Base-by-base conservation (phyloP, 2,888 invertebrate species). In the Uloborus plumipes region DNA sequence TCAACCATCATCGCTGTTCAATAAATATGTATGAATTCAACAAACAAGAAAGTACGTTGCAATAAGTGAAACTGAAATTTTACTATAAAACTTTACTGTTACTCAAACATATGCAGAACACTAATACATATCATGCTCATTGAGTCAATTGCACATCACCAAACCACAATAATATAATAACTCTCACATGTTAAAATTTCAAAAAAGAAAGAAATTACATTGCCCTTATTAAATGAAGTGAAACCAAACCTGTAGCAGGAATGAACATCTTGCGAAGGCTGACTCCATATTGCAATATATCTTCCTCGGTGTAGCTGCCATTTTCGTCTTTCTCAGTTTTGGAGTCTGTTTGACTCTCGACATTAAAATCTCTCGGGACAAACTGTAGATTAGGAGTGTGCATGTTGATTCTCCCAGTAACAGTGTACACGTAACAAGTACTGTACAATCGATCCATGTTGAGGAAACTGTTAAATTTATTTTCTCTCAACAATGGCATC, bases 381-480 rank as follows among this genome's bases (percentile, higher is more conserved):
- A 93, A 95, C 90, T 99, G 98, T 55, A 99, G 89, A 90, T 96
- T 98, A 0, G 98, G 99, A 88, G 96, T 96, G 84, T 93, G 92
- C 94, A 98, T 96, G 78, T 94, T 93, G 85, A 99, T 93, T 84
- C 99, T 91, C 0, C 99, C 92, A 6, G 91, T 91, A 7, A 90
- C 89, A 2, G 91, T 90, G 84, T 89, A 90, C 66, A 87, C 86
- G 20, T 87, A 86, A 69, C 87, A 89, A 14, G 74, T 69, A 15
- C 88, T 87, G 75, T 86, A 87, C 62, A 89, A 84, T 61, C 88
- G 86, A 69, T 87, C 78, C 74, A 87, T 90, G 18, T 87, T 84
- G 31, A 88, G 82, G n/a, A 73, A 69, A 2, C 76, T 64, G 50
- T 86, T 76, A 59, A 77, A 85, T 14, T 86, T 85, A 72, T 87